Evolutionary conservation across 1,140 invertebrate genomes (phyloP).

Genomic region (Pachyrhynchus sulphureomaculatus): DNA sequence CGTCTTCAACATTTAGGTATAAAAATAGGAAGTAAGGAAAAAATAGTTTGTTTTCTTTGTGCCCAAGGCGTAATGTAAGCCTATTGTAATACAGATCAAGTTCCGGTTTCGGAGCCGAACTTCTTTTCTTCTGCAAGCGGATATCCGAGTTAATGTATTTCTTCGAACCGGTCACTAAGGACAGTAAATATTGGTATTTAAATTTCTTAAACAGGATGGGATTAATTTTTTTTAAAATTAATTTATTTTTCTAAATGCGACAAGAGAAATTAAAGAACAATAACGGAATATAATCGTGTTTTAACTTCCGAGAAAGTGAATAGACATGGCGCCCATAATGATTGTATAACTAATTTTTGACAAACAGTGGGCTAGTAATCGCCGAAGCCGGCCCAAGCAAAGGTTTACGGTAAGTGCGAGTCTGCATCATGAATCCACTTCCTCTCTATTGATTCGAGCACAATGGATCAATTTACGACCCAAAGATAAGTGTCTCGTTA

Average conservation of each 20-base stretch:
- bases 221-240: conserved; percentile 5
- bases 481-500: conserved; percentile 34
- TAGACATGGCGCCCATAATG: too few species aligned
- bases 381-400: conserved; percentile 4
- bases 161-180: conserved; percentile 17
- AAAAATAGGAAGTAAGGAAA: neutral
- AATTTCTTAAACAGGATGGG: conserved; percentile 12
- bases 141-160: conserved; percentile 27
- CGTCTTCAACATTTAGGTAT: too few species aligned
- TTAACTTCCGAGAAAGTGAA: too few species aligned
- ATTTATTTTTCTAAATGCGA: too few species aligned
- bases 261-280: too few species aligned
- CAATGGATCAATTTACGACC: conserved; percentile 35
- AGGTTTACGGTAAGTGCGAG: conserved; percentile 9
- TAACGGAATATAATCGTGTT: too few species aligned
- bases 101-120: conserved; percentile 15
- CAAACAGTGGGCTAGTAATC: neutral
- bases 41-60: conserved; percentile 14
- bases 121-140: conserved; percentile 13
- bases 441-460: conserved; percentile 33
- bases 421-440: conserved; percentile 35
- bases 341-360: too few species aligned
- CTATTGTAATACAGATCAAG: conserved; percentile 22
- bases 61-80: conserved; percentile 12
- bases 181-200: conserved; percentile 19